These are phyloP conservation scores for Glyptemys insculpta DNA, from an alignment of 2,797 vertebrate species.

Conservation along the genomic window DNA sequence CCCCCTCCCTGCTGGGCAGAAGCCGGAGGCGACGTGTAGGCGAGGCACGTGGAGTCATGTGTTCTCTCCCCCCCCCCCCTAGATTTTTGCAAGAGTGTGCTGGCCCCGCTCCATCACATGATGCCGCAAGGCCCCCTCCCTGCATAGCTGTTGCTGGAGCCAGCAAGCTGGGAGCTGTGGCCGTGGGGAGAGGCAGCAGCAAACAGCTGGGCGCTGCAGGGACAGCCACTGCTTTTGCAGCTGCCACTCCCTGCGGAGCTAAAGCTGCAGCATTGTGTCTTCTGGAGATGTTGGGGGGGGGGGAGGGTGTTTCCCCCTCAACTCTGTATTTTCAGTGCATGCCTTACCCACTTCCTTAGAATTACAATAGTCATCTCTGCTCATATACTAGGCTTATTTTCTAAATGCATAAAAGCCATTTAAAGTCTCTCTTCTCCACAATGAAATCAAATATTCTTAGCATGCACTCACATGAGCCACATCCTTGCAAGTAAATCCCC, in stretches of 20 bases:
- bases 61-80: accelerated
- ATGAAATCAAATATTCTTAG: slow-evolving; percentile 69
- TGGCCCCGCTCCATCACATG: no score
- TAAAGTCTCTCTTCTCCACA: not conserved
- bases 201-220: no score
- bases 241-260: no score
- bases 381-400: slow-evolving; percentile 4
- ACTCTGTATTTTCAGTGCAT: not conserved
- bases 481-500: slow-evolving; percentile 50
- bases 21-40: no score
- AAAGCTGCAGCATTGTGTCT: not conserved
- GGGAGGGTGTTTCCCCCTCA: not conserved
- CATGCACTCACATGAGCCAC: not conserved
- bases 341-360: slow-evolving; percentile 12
- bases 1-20: no score
- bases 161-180: no score
- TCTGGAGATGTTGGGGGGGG: not conserved
- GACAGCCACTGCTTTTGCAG: no score
- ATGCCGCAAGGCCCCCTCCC: no score
- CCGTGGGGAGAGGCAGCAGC: no score
- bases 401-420: slow-evolving; percentile 43
- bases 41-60: no score
- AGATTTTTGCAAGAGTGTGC: no score
- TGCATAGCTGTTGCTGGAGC: no score
- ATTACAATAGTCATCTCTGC: slow-evolving; percentile 27